Conservation (phyloP, 2,888 invertebrate genomes). For the Norana najaformis region DNA sequence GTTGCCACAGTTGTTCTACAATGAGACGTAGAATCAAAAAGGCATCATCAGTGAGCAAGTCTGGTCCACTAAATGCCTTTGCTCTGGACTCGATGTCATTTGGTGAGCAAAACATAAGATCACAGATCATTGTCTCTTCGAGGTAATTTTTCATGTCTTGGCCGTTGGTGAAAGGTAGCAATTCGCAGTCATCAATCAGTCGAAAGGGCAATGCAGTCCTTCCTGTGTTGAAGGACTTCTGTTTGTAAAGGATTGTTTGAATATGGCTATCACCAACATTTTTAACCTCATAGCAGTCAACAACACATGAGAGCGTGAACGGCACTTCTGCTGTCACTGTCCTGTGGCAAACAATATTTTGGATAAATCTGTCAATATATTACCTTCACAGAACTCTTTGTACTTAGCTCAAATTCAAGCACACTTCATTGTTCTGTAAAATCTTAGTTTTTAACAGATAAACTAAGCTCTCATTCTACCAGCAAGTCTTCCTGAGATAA, state of each 20-base stretch:
- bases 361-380: neutral
- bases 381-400: too few species aligned
- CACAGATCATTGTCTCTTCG: neutral
- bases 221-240: neutral
- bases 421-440: too few species aligned
- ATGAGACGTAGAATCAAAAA: neutral
- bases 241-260: neutral
- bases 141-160: neutral
- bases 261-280: neutral
- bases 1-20: neutral
- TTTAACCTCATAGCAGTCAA: neutral
- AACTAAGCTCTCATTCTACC: too few species aligned
- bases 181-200: neutral
- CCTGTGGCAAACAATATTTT: neutral
- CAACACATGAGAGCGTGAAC: neutral
- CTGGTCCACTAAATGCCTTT: neutral
- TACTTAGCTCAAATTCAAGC: too few species aligned
- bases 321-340: neutral
- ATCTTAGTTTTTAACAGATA: too few species aligned
- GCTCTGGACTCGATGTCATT: neutral
- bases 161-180: neutral
- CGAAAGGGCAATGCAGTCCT: neutral
- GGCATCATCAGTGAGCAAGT: neutral
- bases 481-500: too few species aligned
- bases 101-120: constrained; percentile 13